Evolutionary conservation across 2,797 vertebrate genomes (phyloP).

Genomic region (Tachyglossus aculeatus): DNA sequence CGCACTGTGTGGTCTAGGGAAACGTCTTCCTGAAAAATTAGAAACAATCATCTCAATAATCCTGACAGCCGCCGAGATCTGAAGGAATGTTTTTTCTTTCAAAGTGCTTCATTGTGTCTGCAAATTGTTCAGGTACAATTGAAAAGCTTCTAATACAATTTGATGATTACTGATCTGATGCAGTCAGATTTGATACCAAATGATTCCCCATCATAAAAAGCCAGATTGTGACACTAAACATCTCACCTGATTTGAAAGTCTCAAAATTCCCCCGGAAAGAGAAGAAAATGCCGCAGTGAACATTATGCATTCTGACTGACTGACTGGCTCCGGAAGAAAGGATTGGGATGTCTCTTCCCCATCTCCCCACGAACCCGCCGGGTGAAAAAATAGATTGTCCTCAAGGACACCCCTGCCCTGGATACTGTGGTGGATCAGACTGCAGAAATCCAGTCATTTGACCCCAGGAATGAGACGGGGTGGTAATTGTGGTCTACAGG

Average conservation of each 20-base stretch:
- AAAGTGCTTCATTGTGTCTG: background rate
- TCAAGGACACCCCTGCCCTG: no score
- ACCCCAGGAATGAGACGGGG: no score
- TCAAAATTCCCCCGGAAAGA: fast-evolving
- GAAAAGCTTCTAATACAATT: background rate
- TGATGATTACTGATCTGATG: background rate
- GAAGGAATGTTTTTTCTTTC: background rate
- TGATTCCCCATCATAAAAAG: background rate
- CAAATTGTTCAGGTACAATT: background rate
- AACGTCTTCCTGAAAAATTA: no score
- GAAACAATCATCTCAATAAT: no score
- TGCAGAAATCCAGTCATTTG: no score
- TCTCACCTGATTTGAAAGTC: fast-evolving
- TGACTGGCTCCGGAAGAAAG: fast-evolving
- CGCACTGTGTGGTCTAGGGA: no score
- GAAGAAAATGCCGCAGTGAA: no score
- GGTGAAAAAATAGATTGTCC: no score
- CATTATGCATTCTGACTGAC: no score
- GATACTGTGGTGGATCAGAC: no score
- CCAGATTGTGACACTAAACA: background rate
- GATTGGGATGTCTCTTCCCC: fast-evolving
- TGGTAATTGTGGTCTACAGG: no score
- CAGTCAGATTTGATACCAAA: background rate
- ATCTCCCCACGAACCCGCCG: background rate
- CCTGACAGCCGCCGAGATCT: no score